Conservation (phyloP, 2,113 vertebrate genomes). For the Rhinogobius similis region DNA sequence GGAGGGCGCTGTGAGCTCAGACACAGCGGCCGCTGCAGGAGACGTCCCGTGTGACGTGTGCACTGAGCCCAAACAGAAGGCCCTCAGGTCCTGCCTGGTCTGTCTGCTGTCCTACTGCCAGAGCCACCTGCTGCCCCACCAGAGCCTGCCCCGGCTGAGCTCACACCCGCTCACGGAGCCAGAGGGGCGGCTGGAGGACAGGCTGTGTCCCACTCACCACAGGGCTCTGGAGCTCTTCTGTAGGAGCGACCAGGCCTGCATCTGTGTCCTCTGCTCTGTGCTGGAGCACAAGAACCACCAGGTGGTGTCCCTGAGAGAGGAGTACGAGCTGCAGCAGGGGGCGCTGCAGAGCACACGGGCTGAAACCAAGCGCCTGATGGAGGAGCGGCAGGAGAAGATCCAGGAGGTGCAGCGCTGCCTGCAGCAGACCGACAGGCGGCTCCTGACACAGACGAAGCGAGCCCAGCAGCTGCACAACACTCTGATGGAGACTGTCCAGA, state of each 20-base stretch:
- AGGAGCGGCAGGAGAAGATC: slow-evolving; percentile 8
- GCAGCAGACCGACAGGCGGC: background rate
- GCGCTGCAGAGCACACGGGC: background rate
- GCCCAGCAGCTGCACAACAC: background rate
- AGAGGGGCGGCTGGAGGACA: background rate
- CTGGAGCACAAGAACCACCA: background rate
- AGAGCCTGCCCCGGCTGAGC: background rate
- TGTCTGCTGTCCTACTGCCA: slow-evolving; percentile 10
- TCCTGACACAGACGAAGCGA: background rate
- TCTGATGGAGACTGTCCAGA: background rate
- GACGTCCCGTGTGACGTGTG: slow-evolving; percentile 10
- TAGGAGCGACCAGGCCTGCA: background rate
- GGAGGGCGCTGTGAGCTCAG: background rate
- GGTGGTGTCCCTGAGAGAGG: background rate
- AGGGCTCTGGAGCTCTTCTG: slow-evolving; percentile 10
- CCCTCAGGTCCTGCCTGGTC: slow-evolving; percentile 10
- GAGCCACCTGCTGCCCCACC: background rate
- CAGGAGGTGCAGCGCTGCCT: background rate
- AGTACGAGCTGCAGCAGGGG: background rate
- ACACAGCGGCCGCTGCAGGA: background rate
- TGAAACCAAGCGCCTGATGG: background rate
- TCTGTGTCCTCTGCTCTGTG: background rate
- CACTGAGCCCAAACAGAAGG: slow-evolving; percentile 5
- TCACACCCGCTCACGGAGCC: background rate
- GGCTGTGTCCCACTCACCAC: slow-evolving; percentile 1